phyloP scores from a whole-genome alignment of 64 coral and sea anemone species.

The Stylophora pistillata region DNA sequence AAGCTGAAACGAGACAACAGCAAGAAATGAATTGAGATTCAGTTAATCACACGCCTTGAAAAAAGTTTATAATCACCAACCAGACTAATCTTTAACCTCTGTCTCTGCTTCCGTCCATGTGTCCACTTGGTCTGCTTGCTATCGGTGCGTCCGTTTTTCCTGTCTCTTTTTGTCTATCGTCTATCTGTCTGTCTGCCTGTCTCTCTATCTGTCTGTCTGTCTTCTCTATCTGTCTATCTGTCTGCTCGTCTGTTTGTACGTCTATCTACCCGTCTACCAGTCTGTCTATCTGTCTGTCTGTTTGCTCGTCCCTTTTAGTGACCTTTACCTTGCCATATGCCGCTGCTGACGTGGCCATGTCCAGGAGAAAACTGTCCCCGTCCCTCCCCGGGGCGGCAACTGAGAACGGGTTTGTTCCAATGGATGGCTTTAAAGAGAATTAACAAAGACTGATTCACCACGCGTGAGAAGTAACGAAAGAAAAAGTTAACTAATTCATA shows the following conservation, averaged over 20 bases:
- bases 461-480: background rate
- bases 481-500: background rate
- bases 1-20: conserved; percentile 45
- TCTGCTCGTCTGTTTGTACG: conserved; percentile 29
- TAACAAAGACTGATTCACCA: background rate
- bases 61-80: no score
- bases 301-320: background rate
- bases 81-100: no score
- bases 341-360: conserved; percentile 93
- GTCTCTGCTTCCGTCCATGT: no score
- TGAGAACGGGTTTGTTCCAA: conserved; percentile 90
- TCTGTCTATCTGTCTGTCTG: background rate
- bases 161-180: no score
- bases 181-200: no score
- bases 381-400: conserved; percentile 78
- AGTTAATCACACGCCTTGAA: no score
- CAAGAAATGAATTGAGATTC: no score
- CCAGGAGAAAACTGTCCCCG: conserved; percentile 93
- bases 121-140: no score
- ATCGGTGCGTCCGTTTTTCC: no score
- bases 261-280: conserved; percentile 42
- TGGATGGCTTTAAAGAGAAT: conserved; percentile 43
- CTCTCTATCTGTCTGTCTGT: no score
- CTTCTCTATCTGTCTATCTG: no score
- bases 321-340: conserved; percentile 89